Conservation (phyloP, 2,113 vertebrate species). For the Heterochromis multidens region DNA sequence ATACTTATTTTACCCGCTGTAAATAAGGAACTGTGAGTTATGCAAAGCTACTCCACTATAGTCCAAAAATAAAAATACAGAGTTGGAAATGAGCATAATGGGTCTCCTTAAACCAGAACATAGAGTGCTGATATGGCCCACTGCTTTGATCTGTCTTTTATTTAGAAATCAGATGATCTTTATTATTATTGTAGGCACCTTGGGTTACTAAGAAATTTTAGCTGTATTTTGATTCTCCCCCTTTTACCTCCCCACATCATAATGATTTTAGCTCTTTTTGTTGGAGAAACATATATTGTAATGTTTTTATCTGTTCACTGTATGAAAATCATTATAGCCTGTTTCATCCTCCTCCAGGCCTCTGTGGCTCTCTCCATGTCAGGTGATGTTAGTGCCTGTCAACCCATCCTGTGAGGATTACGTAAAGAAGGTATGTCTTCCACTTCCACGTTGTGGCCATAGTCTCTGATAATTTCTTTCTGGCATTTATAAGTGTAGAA, state of each 20-base stretch:
- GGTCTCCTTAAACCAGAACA: neutral
- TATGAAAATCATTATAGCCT: neutral
- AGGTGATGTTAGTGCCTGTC: slow-evolving; percentile 91
- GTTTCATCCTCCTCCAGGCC: slow-evolving; percentile 77
- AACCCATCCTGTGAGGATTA: slow-evolving; percentile 86
- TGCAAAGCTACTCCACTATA: neutral
- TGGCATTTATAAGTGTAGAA: neutral
- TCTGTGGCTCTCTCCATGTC: slow-evolving; percentile 91
- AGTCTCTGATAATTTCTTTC: neutral
- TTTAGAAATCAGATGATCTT: neutral
- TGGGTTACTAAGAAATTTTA: neutral
- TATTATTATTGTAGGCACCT: neutral
- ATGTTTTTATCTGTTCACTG: neutral
- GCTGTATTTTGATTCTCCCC: neutral
- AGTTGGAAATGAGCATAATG: neutral
- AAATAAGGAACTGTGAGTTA: neutral
- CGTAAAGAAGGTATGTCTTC: slow-evolving; percentile 77
- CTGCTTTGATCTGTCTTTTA: neutral
- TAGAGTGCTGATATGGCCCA: neutral
- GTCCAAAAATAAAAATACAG: neutral
- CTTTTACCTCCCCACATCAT: neutral
- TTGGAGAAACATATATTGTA: neutral
- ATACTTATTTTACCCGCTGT: too few relatives aligned
- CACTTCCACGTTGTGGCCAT: neutral
- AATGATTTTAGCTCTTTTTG: neutral